Evolutionary conservation across 1,140 invertebrate genomes (phyloP).

Genomic region (Mycetomoellerius zeteki): DNA sequence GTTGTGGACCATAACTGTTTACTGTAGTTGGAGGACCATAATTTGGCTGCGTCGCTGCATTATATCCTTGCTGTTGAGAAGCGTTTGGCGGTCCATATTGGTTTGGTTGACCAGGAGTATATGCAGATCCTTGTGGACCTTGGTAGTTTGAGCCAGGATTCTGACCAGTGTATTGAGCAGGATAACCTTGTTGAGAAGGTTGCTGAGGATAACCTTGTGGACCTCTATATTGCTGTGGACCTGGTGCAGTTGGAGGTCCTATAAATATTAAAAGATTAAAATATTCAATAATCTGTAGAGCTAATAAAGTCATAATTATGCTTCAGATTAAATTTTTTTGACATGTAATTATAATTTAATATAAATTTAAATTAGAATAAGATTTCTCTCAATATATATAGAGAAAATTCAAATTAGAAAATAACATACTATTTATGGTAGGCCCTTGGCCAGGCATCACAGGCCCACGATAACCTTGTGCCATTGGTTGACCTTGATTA

Average conservation of each 20-base stretch:
- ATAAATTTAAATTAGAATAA: slow-evolving; percentile 8
- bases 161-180: slow-evolving; percentile 85
- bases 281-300: neutral
- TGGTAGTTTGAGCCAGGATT: slow-evolving; percentile 85
- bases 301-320: neutral
- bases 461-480: slow-evolving; percentile 85
- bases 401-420: slow-evolving; percentile 23
- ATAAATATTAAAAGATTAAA: slow-evolving; percentile 17
- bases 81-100: slow-evolving; percentile 84
- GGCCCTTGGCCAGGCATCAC: slow-evolving; percentile 85
- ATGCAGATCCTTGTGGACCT: slow-evolving; percentile 84
- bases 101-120: slow-evolving; percentile 83
- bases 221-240: slow-evolving; percentile 86
- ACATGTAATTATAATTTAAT: neutral
- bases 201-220: slow-evolving; percentile 89
- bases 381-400: neutral
- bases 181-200: slow-evolving; percentile 87
- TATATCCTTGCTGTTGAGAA: slow-evolving; percentile 83
- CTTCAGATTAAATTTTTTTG: neutral
- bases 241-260: slow-evolving; percentile 83
- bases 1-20: slow-evolving; percentile 85
- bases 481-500: slow-evolving; percentile 87
- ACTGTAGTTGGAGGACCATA: slow-evolving; percentile 85
- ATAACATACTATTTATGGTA: slow-evolving; percentile 81
- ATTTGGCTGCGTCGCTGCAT: slow-evolving; percentile 80